phyloP scores from a whole-genome alignment of 1,140 invertebrate genomes.

The Heliconius hewitsoni region DNA sequence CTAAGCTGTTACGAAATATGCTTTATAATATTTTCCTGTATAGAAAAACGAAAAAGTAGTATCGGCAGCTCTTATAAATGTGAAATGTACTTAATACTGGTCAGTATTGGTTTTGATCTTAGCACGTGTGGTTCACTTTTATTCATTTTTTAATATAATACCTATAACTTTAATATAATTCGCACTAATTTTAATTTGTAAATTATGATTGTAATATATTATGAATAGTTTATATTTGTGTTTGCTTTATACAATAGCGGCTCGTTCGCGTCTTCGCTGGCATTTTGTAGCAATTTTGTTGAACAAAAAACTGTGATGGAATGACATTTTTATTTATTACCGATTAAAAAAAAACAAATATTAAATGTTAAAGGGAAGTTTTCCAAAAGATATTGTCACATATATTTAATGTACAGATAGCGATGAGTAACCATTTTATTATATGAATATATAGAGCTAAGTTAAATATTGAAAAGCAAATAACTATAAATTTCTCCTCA shows the following conservation, averaged over 20 bases:
- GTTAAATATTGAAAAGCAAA: no score
- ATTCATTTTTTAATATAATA: conserved; percentile 15
- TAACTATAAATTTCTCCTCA: no score
- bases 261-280: no score
- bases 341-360: no score
- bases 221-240: conserved; percentile 49
- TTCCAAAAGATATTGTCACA: no score
- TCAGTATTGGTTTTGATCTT: conserved; percentile 50
- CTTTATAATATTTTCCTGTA: conserved; percentile 12
- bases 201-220: conserved; percentile 73
- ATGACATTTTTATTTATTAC: no score
- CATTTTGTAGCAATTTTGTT: no score
- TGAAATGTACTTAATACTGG: conserved; percentile 53
- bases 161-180: conserved; percentile 33
- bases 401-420: no score
- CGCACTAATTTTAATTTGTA: conserved; percentile 50
- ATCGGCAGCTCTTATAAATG: conserved; percentile 36
- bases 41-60: background rate
- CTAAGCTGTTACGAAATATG: background rate
- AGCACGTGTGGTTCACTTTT: conserved; percentile 21
- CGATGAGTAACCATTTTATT: no score
- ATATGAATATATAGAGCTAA: no score
- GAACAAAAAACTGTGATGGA: no score
- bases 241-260: conserved; percentile 41
- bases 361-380: no score